Evolutionary conservation across 2,888 invertebrate species (phyloP).

Genomic region (Plutella xylostella): DNA sequence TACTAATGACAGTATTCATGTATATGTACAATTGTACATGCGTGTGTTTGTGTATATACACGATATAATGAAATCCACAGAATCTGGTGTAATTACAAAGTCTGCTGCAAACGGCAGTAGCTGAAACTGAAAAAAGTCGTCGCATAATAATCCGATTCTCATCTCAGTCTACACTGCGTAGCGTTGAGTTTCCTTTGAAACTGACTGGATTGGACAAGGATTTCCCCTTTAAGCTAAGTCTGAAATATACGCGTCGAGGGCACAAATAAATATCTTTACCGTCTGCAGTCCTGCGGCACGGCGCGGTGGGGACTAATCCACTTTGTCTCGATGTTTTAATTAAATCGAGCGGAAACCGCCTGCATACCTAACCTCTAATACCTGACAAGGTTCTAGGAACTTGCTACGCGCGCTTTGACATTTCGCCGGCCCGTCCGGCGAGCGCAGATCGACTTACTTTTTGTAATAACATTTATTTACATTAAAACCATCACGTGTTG

Average conservation of each 20-base stretch:
- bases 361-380: too few relatives aligned
- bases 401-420: too few relatives aligned
- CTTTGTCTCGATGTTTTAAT: constrained; percentile 49
- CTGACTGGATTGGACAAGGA: constrained; percentile 38
- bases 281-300: constrained; percentile 33
- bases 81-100: constrained; percentile 45
- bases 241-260: constrained; percentile 43
- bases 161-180: constrained; percentile 20
- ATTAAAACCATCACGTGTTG: constrained; percentile 49
- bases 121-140: constrained; percentile 27
- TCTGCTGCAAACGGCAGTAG: constrained; percentile 39
- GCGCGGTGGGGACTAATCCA: constrained; percentile 40
- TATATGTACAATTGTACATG: not conserved
- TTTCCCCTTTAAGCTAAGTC: constrained; percentile 45
- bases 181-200: constrained; percentile 25
- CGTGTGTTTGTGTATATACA: not conserved
- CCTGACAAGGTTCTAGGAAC: too few relatives aligned
- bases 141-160: constrained; percentile 19
- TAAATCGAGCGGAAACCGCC: too few relatives aligned
- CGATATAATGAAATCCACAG: constrained; percentile 9
- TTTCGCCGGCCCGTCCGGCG: too few relatives aligned
- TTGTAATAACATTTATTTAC: constrained; percentile 37
- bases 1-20: too few relatives aligned
- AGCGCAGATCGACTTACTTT: too few relatives aligned
- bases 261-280: constrained; percentile 50